These are phyloP conservation scores for Halocynthia aurantium DNA, from an alignment of 23 tunicate genomes.

Conservation along the genomic window DNA sequence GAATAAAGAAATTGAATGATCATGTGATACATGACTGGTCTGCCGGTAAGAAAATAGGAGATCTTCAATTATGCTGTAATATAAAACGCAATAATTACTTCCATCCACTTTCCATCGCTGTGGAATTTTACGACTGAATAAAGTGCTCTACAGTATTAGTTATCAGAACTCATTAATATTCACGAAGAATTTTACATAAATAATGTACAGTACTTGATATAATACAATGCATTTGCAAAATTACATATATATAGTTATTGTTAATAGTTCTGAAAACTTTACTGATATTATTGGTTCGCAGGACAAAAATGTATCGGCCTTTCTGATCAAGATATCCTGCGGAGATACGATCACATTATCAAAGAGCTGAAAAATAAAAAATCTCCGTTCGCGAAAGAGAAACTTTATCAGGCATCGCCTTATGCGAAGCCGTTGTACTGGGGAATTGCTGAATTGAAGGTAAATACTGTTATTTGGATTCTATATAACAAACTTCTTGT, in stretches of 20 bases:
- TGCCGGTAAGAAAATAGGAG: slow-evolving; percentile 31
- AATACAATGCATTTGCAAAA: too few species aligned
- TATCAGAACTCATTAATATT: too few species aligned
- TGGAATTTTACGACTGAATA: too few species aligned
- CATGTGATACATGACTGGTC: slow-evolving; percentile 84
- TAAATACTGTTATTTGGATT: neutral
- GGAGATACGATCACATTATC: slow-evolving; percentile 43
- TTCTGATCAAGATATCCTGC: slow-evolving; percentile 40
- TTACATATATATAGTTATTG: too few species aligned
- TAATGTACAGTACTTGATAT: too few species aligned
- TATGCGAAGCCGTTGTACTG: slow-evolving; percentile 60
- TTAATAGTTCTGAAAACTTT: too few species aligned
- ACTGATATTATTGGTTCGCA: neutral
- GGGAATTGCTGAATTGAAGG: slow-evolving; percentile 41
- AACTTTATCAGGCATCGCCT: slow-evolving; percentile 33
- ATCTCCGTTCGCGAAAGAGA: slow-evolving; percentile 33
- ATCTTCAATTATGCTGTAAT: too few species aligned
- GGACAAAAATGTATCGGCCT: slow-evolving; percentile 65
- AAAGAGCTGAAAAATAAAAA: slow-evolving; percentile 29
- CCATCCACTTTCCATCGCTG: too few species aligned
- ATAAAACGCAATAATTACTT: too few species aligned
- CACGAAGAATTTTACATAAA: too few species aligned
- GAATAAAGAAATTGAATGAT: slow-evolving; percentile 58
- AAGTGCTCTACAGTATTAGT: too few species aligned
- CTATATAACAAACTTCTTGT: too few species aligned